A percentile compares a stretch with the other conserved stretches of the same genome.
phyloP scores from a whole-genome alignment of 2,797 vertebrate species.

The Enteromius anoplus region DNA sequence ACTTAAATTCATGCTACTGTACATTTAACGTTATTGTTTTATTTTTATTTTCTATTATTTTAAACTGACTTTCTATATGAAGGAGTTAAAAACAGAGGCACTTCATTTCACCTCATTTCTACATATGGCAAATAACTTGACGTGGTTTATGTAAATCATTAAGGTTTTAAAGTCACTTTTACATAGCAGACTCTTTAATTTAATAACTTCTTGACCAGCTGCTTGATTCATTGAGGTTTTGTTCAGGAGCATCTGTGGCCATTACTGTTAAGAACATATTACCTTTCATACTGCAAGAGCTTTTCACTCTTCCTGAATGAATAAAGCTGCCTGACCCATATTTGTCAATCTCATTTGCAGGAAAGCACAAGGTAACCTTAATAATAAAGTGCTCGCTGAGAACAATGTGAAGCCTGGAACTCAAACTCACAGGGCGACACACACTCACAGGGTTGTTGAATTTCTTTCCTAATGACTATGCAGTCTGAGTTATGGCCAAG shows the following conservation, averaged over 20 bases:
- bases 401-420: conserved; percentile 54
- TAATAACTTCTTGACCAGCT: conserved; percentile 61
- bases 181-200: conserved; percentile 62
- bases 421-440: conserved; percentile 45
- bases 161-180: conserved; percentile 62
- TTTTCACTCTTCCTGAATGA: conserved; percentile 62
- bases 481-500: conserved; percentile 58
- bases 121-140: conserved; percentile 57
- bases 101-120: conserved; percentile 50
- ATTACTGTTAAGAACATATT: conserved; percentile 59
- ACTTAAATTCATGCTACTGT: background rate
- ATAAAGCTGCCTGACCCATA: conserved; percentile 60
- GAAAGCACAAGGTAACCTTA: conserved; percentile 57
- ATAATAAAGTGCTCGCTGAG: conserved; percentile 55
- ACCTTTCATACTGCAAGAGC: conserved; percentile 55
- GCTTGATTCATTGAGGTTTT: conserved; percentile 57
- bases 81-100: background rate
- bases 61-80: background rate
- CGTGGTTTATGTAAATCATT: conserved; percentile 58
- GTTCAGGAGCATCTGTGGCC: conserved; percentile 56
- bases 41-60: background rate
- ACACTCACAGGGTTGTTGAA: conserved; percentile 45
- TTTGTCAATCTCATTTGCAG: conserved; percentile 64
- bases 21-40: background rate
- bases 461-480: conserved; percentile 60